Evolutionary conservation across 2,113 vertebrate genomes (phyloP), one percentile per base, ranked within the genome.

Genomic region (Bostrychus sinensis): DNA sequence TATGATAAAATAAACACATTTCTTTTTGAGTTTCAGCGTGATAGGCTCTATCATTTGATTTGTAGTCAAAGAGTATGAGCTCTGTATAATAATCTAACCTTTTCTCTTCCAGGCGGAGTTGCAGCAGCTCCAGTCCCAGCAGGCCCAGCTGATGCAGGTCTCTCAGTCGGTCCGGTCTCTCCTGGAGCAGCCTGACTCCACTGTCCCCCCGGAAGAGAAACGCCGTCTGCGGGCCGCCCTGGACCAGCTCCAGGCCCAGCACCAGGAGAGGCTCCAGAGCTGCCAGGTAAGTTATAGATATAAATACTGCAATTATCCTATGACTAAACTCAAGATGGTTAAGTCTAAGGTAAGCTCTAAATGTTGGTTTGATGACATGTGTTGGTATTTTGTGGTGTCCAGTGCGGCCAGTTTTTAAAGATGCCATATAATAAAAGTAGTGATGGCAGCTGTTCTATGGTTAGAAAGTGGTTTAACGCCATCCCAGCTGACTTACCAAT

Each of bases 51-150:
- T n/a, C n/a, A n/a, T 32, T 32, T 7, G 30, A 32, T 32, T 30
- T 30, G 5, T 8, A 32, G 1, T 51, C 6, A 36, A 37, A 14
- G 19, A 30, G 23, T 19, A 2, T 62, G 14, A 70, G 12, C 0
- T 17, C 1, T 41, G 1, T 32, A 22, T 48, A 7, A 14, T 13
- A 5, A 14, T 7, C 2, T 4, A 4, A 57, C 39, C 39, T 57
- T 13, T 50, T 11, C 38, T 36, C 3, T 32, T 14, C 0, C 88
- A 99, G 97, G 83, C 72, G 0, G 92, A 80, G 82, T 93, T 97
- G 59, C 93, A 94, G 86, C 93, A 95, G 84, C 93, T 98, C 70
- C 94, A 96, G 73, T 90, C 93, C 46, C 96, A 96, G 75, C 97
- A 99, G 85, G 93, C 95, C 26, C 92, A 94, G 4, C 69, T 98